Evolutionary conservation across 2,113 vertebrate species (phyloP), one percentile per base, ranked within the genome.

Genomic region (Zootoca vivipara): DNA sequence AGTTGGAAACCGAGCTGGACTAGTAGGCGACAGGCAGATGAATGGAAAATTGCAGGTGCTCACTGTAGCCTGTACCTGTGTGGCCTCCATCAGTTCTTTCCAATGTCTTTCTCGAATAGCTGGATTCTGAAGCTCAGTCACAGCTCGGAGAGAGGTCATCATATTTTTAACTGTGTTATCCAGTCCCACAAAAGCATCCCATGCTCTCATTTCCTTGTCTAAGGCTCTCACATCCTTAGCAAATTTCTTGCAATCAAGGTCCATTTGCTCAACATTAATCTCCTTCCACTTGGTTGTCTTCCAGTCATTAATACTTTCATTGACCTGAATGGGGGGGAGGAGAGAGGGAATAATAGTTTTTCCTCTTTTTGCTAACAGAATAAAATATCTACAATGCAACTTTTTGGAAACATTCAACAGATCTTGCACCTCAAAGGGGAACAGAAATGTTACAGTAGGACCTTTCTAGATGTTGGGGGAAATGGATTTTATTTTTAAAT

Each of bases 91-190:
- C 35, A 97, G 96, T 93, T 97, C 96, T 56, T 94, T 94, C 97
- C 97, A 97, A 94, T 97, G 97, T 13, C 96, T 96, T 3, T 95
- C 93, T 4, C 96, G 94, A 86, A 97, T 96, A 90, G 97, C 96
- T 0, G 97, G 96, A 92, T 97, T 97, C 95, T 97, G 97, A 86
- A 97, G 96, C 81, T 97, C 97, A 0, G 93, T 96, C 40, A 97
- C 91, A 0, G 96, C 95, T 0, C 94, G 93, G 82, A 97, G 95
- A 28, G 96, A 96, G 0, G 94, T 96, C 7, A 97, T 96, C 94
- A 94, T 96, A 90, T 97, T 97, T 89, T 96, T 97, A 85, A 97
- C 90, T 0, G 77, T 96, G 93, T 89, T 95, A 80, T 97, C 97
- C 67, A 97, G 94, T 38, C 96, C 97, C 0, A 74, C 73, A 35